Conservation (phyloP, 2,113 vertebrate species). For the Pyrgilauda ruficollis region DNA sequence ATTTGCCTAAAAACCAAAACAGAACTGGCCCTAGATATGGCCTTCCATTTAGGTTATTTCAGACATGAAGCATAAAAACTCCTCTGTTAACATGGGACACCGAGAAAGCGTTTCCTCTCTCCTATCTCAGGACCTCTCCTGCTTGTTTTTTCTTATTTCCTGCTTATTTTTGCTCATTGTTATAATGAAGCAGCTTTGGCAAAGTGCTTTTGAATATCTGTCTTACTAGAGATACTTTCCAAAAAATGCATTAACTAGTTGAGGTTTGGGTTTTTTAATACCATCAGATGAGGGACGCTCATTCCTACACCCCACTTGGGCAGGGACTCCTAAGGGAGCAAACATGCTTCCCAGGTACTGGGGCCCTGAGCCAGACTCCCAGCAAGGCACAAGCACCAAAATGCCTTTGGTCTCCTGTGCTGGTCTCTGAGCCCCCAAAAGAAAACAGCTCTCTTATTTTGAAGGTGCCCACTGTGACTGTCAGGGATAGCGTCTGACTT, state of each 20-base stretch:
- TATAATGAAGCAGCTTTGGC: not conserved
- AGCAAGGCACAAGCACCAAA: not conserved
- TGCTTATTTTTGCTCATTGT: not conserved
- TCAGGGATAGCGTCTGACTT: fast-evolving
- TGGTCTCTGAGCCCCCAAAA: not conserved
- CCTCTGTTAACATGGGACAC: not conserved
- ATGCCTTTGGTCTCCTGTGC: not conserved
- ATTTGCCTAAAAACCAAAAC: not conserved
- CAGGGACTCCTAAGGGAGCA: not conserved
- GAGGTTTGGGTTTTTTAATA: not conserved
- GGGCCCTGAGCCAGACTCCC: not conserved
- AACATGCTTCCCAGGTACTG: not conserved
- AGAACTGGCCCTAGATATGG: not conserved
- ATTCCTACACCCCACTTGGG: not conserved
- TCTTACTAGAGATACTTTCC: not conserved
- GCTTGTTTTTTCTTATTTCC: not conserved
- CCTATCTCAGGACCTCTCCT: not conserved
- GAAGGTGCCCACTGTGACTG: not conserved
- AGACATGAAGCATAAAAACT: not conserved
- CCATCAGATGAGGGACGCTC: not conserved
- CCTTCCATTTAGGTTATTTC: not conserved
- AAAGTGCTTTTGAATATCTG: not conserved
- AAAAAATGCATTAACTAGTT: not conserved
- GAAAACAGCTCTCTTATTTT: not conserved
- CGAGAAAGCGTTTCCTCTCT: not conserved